These are phyloP conservation scores for Limnephilus lunatus DNA, from an alignment of 2,888 invertebrate species.

Conservation along the genomic window DNA sequence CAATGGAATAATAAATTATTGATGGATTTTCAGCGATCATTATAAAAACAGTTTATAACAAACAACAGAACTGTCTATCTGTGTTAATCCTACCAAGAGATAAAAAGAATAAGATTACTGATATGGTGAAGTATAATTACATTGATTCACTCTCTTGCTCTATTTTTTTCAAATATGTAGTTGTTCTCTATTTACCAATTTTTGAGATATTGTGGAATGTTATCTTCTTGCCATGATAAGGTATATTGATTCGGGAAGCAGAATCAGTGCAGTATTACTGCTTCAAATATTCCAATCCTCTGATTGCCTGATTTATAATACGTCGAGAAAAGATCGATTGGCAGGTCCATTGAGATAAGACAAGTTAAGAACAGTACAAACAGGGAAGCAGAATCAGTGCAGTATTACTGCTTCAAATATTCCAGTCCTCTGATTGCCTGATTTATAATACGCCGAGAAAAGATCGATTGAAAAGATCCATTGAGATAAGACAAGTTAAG, in stretches of 20 bases:
- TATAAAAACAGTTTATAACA: too few relatives aligned
- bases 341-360: neutral
- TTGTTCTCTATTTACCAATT: neutral
- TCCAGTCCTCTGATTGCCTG: neutral
- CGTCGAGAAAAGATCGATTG: neutral
- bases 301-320: neutral
- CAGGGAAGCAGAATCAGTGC: too few relatives aligned
- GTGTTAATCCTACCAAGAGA: too few relatives aligned
- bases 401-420: neutral
- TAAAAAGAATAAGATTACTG: too few relatives aligned
- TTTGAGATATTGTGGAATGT: neutral
- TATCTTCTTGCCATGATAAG: neutral
- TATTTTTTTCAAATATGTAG: neutral
- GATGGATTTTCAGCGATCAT: too few relatives aligned
- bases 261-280: neutral
- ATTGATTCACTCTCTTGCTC: neutral
- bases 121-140: too few relatives aligned
- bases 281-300: neutral
- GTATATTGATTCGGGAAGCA: neutral
- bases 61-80: too few relatives aligned
- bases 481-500: neutral
- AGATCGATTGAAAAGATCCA: neutral
- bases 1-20: too few relatives aligned
- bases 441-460: neutral
- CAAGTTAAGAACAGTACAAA: neutral